These are phyloP conservation scores for Drosophila picticornis DNA, from an alignment of 2,888 invertebrate genomes.

Conservation along the genomic window DNA sequence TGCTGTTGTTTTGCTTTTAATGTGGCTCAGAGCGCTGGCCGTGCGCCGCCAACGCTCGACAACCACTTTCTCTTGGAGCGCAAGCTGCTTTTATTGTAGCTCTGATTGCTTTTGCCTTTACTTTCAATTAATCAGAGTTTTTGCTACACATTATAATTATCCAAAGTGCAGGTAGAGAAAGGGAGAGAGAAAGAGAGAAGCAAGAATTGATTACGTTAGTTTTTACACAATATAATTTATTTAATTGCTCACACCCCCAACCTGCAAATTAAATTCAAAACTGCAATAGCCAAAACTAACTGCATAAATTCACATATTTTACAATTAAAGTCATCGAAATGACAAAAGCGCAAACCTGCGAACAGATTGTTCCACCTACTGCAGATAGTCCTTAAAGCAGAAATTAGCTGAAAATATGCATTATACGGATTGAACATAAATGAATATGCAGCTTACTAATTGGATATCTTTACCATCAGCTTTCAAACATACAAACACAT, in stretches of 20 bases:
- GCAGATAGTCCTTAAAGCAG: neutral
- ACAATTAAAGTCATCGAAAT: neutral
- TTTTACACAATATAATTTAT: constrained; percentile 44
- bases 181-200: constrained; percentile 9
- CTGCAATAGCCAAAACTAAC: neutral
- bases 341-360: neutral
- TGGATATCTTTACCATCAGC: constrained; percentile 3
- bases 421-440: neutral
- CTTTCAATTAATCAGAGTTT: constrained; percentile 74
- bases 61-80: constrained; percentile 12
- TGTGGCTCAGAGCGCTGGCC: constrained; percentile 17
- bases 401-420: neutral
- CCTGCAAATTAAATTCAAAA: neutral
- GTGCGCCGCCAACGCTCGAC: constrained; percentile 28
- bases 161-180: constrained; percentile 16
- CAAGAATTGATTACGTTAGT: constrained; percentile 70
- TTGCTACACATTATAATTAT: constrained; percentile 63
- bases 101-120: constrained; percentile 43
- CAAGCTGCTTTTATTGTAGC: constrained; percentile 24
- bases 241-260: neutral
- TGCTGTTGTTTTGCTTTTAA: constrained; percentile 3
- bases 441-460: constrained; percentile 5
- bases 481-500: constrained; percentile 2
- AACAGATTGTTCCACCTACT: neutral
- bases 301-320: neutral